Evolutionary conservation across 2,888 invertebrate species (phyloP), one percentile per base, ranked within the genome.

Genomic region (Apoderus coryli): DNA sequence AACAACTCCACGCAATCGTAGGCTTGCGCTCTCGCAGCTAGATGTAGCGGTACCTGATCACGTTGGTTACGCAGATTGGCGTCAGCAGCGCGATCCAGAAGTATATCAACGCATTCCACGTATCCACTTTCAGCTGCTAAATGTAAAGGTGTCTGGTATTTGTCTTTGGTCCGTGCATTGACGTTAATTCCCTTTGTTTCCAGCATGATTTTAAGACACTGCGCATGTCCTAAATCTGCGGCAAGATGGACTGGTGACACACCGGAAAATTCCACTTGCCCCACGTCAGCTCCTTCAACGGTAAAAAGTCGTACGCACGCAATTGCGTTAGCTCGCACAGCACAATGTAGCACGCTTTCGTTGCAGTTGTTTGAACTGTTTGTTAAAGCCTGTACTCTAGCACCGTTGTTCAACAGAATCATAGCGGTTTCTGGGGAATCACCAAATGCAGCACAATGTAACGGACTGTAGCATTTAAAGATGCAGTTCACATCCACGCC

Each of bases 391-490:
- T 63, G 58, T 27, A 82, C 71, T 37, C 70, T 67, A 30, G 82
- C 75, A 11, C 76, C 77, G 39, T 68, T 69, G 38, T 69, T 70
- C 37, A 88, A 67, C 36, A 90, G 67, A 48, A 84, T 68, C 56
- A 73, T 74, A 32, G 81, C 77, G 9, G 84, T 82, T 47, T 79
- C 75, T 30, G 76, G 69, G 37, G 85, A 76, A 50, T 88, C 82
- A 9, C 88, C 84, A 58, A 86, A 85, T 16, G 88, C 86, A 9
- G 89, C 84, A 52, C 84, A 86, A 56, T 92, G 89, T 34, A 90
- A 65, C 1, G 89, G 85, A 25, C 79, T 77, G 52, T 79, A 79
- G 44, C 73, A 71, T 52, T 76, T 73, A 35, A 70, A 69, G 49
- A 71, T 67, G 29, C 70, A 65, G 57, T 77, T 76, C 5, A 79